A percentile compares a stretch with the other conserved stretches of the same genome.
Conservation (phyloP, 2,797 vertebrate genomes). For the Apogon talboti region DNA sequence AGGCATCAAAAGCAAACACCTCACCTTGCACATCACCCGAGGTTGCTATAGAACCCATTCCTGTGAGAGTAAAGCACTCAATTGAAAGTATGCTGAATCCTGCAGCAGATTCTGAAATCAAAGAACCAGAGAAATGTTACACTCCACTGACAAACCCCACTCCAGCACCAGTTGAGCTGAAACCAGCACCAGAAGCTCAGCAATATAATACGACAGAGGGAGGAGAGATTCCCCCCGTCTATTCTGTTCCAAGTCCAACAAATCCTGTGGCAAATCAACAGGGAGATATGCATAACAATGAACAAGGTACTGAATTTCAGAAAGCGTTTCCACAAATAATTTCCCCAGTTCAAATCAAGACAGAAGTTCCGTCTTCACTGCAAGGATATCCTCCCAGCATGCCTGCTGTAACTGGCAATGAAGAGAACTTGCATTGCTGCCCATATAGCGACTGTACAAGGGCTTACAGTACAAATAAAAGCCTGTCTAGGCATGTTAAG, state of each 20-base stretch:
- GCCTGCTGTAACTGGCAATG: slow-evolving; percentile 62
- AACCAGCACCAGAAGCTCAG: slow-evolving; percentile 40
- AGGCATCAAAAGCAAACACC: slow-evolving; percentile 45
- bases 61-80: slow-evolving; percentile 78
- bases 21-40: slow-evolving; percentile 64
- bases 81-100: slow-evolving; percentile 79
- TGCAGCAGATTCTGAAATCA: slow-evolving; percentile 45
- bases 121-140: slow-evolving; percentile 74
- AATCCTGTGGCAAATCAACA: slow-evolving; percentile 50
- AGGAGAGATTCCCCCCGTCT: slow-evolving; percentile 36
- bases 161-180: slow-evolving; percentile 47
- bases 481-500: slow-evolving; percentile 98
- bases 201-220: slow-evolving; percentile 29
- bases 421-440: slow-evolving; percentile 89
- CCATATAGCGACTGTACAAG: slow-evolving; percentile 93
- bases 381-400: slow-evolving; percentile 71
- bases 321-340: slow-evolving; percentile 69
- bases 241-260: slow-evolving; percentile 44
- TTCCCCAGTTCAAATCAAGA: slow-evolving; percentile 74
- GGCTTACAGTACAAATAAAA: slow-evolving; percentile 96
- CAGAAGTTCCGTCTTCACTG: slow-evolving; percentile 69
- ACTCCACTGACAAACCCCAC: slow-evolving; percentile 72
- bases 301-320: slow-evolving; percentile 46
- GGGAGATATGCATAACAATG: slow-evolving; percentile 40
- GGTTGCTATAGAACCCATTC: slow-evolving; percentile 48